Evolutionary conservation across 2,888 invertebrate species (phyloP).

Genomic region (Chrysina gloriosa): DNA sequence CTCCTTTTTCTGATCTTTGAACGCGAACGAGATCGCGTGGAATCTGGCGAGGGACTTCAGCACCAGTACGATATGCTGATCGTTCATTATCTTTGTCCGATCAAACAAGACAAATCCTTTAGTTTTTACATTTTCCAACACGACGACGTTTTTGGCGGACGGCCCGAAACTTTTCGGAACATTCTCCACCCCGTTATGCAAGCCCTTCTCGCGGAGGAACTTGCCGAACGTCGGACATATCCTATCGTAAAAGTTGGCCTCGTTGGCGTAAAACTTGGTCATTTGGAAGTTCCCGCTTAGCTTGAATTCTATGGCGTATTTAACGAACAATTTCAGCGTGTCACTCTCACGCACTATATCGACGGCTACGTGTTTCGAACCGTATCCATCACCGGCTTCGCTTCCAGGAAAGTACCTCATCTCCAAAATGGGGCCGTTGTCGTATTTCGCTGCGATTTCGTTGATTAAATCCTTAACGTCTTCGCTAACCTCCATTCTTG

Average conservation of each 20-base stretch:
- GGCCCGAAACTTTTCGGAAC: constrained; percentile 49
- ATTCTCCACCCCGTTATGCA: constrained; percentile 10
- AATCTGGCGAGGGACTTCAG: constrained; percentile 38
- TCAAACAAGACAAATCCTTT: constrained; percentile 40
- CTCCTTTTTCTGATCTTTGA: constrained; percentile 68
- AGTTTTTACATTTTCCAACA: constrained; percentile 39
- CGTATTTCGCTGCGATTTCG: no score
- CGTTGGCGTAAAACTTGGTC: background rate
- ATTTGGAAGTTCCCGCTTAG: background rate
- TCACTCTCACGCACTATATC: background rate
- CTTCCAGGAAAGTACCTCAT: background rate
- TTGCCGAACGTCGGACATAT: background rate
- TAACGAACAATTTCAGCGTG: background rate
- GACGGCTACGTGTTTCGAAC: background rate
- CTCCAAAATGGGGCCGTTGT: background rate
- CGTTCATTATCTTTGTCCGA: constrained; percentile 37
- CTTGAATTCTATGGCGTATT: background rate
- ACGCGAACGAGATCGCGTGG: constrained; percentile 67
- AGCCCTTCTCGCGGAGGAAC: background rate
- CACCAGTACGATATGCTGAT: constrained; percentile 38
- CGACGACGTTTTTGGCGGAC: constrained; percentile 28
- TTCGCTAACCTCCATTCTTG: background rate
- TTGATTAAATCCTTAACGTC: background rate
- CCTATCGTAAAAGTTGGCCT: constrained; percentile 1
- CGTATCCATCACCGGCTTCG: background rate